phyloP scores from a whole-genome alignment of 2,888 invertebrate genomes.

The Malacosoma neustria region DNA sequence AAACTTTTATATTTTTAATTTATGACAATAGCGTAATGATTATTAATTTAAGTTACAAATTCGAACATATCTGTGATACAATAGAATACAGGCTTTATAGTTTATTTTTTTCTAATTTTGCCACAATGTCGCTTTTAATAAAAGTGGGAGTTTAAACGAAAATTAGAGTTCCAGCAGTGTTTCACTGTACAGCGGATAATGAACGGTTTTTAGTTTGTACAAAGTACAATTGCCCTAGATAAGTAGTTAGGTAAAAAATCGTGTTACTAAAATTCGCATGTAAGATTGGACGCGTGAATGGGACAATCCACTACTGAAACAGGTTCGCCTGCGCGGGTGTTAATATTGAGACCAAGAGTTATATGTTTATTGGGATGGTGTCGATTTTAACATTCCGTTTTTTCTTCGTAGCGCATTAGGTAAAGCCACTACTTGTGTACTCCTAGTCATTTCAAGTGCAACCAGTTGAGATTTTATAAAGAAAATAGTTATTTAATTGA shows the following conservation, averaged over 20 bases:
- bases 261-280: slow-evolving; percentile 58
- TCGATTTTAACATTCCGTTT: slow-evolving; percentile 74
- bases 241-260: slow-evolving; percentile 72
- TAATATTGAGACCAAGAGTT: slow-evolving; percentile 73
- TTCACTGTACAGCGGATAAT: slow-evolving; percentile 49
- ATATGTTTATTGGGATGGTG: slow-evolving; percentile 71
- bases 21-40: slow-evolving; percentile 40
- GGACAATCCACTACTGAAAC: slow-evolving; percentile 49
- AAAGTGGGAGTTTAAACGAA: slow-evolving; percentile 36
- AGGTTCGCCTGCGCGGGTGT: slow-evolving; percentile 56
- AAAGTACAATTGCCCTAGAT: slow-evolving; percentile 74
- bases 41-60: slow-evolving; percentile 50
- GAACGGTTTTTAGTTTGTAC: slow-evolving; percentile 66
- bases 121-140: slow-evolving; percentile 46
- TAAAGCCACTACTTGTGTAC: slow-evolving; percentile 64
- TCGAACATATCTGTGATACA: slow-evolving; percentile 69
- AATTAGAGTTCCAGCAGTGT: slow-evolving; percentile 43
- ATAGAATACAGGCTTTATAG: slow-evolving; percentile 51
- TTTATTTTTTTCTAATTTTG: slow-evolving; percentile 41
- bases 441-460: slow-evolving; percentile 74
- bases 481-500: slow-evolving; percentile 52
- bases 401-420: slow-evolving; percentile 56
- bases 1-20: too few species aligned
- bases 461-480: slow-evolving; percentile 70
- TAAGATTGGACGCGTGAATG: slow-evolving; percentile 57